Evolutionary conservation across 2,888 invertebrate genomes (phyloP), one percentile per base, ranked within the genome.

Genomic region (Ernsta delagoae): DNA sequence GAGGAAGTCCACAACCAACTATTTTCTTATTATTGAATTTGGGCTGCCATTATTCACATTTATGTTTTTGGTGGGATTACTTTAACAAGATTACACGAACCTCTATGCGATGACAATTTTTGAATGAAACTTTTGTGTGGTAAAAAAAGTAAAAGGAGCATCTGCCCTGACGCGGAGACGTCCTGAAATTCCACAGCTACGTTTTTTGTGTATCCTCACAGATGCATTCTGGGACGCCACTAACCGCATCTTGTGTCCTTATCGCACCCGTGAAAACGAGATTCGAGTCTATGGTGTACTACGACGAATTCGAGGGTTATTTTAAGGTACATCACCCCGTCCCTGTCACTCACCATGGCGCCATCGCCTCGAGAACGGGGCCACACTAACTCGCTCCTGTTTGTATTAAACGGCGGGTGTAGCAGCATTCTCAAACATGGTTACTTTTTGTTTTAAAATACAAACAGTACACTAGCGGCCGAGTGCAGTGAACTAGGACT

Each of bases 1-100:
- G n/a, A n/a, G n/a, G n/a, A n/a, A n/a, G n/a, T n/a, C n/a, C n/a
- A n/a, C n/a, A n/a, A n/a, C n/a, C n/a, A n/a, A n/a, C n/a, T n/a
- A n/a, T n/a, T n/a, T n/a, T n/a, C n/a, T n/a, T n/a, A n/a, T n/a
- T n/a, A n/a, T n/a, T n/a, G n/a, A n/a, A n/a, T n/a, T n/a, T n/a
- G n/a, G n/a, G n/a, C n/a, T n/a, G n/a, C n/a, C n/a, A n/a, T n/a
- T n/a, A n/a, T n/a, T n/a, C n/a, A n/a, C n/a, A n/a, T n/a, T n/a
- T n/a, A n/a, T n/a, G n/a, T n/a, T n/a, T n/a, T n/a, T n/a, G n/a
- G n/a, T n/a, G n/a, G n/a, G n/a, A n/a, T n/a, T 84, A 87, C 87
- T 84, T 81, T 89, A 91, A 92, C 89, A 87, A 91, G 92, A 92
- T 93, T 92, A 92, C 89, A 90, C 89, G 91, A 92, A 92, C 92